Evolutionary conservation across 1,140 invertebrate genomes (phyloP).

Genomic region (Elymnias hypermnestra): DNA sequence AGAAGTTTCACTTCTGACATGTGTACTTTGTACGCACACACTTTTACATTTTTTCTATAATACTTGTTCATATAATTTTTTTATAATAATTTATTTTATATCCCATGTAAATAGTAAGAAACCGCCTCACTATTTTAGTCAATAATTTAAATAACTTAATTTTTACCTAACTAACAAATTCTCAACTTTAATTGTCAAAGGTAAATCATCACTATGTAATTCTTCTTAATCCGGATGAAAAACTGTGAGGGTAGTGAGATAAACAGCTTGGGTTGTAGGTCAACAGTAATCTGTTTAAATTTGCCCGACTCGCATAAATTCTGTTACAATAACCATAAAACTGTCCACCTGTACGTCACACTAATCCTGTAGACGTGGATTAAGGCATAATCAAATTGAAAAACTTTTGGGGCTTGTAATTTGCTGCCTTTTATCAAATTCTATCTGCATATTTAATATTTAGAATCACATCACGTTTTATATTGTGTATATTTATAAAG

Average conservation of each 20-base stretch:
- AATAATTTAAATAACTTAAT: not conserved
- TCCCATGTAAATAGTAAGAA: no score
- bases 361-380: conserved; percentile 4
- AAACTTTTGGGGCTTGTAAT: not conserved
- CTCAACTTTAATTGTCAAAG: no score
- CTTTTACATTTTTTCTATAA: no score
- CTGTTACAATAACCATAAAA: conserved; percentile 18
- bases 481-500: no score
- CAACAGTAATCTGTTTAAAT: conserved; percentile 17
- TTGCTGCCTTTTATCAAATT: not conserved
- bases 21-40: no score
- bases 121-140: no score
- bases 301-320: conserved; percentile 17
- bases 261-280: conserved; percentile 10
- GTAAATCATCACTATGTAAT: no score
- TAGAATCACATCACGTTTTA: no score
- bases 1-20: no score
- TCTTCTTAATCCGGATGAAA: conserved; percentile 7
- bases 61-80: no score
- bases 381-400: not conserved
- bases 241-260: conserved; percentile 11
- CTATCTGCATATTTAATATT: not conserved
- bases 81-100: no score
- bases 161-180: not conserved
- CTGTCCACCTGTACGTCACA: conserved; percentile 2